Conservation (phyloP, 2,797 vertebrate genomes). For the Pyrrhura leucotis region DNA sequence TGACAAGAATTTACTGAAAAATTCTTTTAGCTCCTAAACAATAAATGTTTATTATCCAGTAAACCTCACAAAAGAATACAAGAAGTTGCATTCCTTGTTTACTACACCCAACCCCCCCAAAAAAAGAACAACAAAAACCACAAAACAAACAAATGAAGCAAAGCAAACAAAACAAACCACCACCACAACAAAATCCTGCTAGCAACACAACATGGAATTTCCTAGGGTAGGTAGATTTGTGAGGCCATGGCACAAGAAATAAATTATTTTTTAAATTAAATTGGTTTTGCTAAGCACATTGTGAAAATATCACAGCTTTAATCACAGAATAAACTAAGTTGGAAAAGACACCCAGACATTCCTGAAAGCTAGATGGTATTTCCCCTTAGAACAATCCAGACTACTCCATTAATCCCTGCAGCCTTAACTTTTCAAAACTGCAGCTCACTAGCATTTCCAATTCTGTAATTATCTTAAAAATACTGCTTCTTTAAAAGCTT, state of each 20-base stretch:
- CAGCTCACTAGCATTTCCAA: neutral
- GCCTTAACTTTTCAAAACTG: neutral
- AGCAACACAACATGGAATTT: neutral
- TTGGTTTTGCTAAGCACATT: neutral
- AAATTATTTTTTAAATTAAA: neutral
- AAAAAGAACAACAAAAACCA: rapidly evolving
- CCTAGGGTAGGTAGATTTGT: neutral
- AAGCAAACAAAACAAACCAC: neutral
- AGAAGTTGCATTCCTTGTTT: neutral
- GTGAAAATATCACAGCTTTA: neutral
- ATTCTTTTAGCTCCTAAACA: neutral
- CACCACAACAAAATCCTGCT: neutral
- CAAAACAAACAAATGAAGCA: neutral
- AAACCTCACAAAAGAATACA: neutral
- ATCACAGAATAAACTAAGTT: neutral
- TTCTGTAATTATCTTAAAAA: neutral
- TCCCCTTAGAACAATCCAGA: neutral
- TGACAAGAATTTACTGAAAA: neutral
- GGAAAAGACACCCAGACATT: neutral
- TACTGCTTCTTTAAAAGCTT: neutral
- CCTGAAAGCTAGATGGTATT: neutral
- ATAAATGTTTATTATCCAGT: neutral
- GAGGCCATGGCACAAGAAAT: neutral
- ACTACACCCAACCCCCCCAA: neutral
- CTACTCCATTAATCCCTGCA: neutral